Base-by-base conservation (phyloP, 2,113 vertebrate genomes). In the Clarias macrocephalus region DNA sequence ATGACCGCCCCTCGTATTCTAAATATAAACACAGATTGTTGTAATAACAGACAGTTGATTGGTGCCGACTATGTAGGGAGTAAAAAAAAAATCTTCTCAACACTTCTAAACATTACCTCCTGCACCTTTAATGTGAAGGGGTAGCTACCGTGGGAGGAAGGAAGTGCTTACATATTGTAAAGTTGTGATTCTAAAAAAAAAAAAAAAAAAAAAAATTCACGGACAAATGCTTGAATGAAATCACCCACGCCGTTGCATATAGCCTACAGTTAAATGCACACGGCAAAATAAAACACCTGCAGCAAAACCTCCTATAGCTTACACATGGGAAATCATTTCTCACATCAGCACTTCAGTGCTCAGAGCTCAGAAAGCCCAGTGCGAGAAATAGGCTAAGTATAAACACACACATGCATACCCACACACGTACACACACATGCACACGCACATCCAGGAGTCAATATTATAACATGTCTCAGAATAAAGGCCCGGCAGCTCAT, bases 241-340 rank as follows among this genome's bases (percentile, higher is more conserved):
- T 59, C 16, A 57, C 0, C n/a, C 28, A 59, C 8, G 4, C n/a
- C 21, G n/a, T 79, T 28, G 30, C 52, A 30, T 57, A 30, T 6
- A 30, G 28, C 54, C 16, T 59, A 4, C n/a, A 80, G n/a, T 28
- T 59, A 19, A 80, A 30, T 30, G 54, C 76, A 11, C 54, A 33
- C 9, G 9, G 54, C 6, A 18, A 77, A 21, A 30, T n/a, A 80
- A 48, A 59, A 80, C 54, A 80, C n/a, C 76, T 79, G n/a, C 77
- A 59, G 77, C 54, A 80, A 30, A 8, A 3, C 16, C 19, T 48
- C 48, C 15, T 33, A 12, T 30, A 30, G 16, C 54, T 80, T 33
- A 30, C 77, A 80, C 77, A 33, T 21, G 77, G 77, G 54, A 80
- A 80, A 80, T 80, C n/a, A 59, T 59, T n/a, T 59, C 77, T 80